phyloP scores from a whole-genome alignment of 2,797 vertebrate species.

The Melanotaenia pygmaea region DNA sequence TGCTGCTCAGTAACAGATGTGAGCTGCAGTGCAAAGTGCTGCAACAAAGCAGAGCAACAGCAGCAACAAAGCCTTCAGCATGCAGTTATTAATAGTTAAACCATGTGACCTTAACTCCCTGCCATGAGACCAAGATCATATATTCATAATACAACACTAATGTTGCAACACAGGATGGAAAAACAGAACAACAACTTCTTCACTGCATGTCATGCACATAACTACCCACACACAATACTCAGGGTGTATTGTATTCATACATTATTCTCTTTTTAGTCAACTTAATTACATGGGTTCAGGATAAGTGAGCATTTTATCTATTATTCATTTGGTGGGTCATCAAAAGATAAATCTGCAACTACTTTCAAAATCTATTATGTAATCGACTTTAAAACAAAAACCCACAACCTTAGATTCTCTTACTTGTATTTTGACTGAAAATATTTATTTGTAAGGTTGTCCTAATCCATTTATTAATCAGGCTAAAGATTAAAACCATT shows the following conservation, averaged over 20 bases:
- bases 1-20: slow-evolving; percentile 56
- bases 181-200: slow-evolving; percentile 7
- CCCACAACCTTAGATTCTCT: background rate
- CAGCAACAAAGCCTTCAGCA: slow-evolving; percentile 51
- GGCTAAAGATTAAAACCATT: background rate
- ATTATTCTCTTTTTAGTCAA: background rate
- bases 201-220: slow-evolving; percentile 1
- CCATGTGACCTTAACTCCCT: slow-evolving; percentile 41
- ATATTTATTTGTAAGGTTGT: background rate
- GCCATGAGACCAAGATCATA: slow-evolving; percentile 42
- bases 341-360: background rate
- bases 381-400: background rate
- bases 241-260: background rate
- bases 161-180: slow-evolving; percentile 46
- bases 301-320: background rate
- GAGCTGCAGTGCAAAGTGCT: slow-evolving; percentile 64
- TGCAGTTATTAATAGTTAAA: slow-evolving; percentile 75
- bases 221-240: background rate
- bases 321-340: background rate
- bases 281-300: background rate
- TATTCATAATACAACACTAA: slow-evolving; percentile 61
- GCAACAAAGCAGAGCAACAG: slow-evolving; percentile 56
- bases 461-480: background rate
- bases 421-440: background rate
- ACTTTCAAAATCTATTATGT: too few relatives aligned